A percentile compares a stretch with the other conserved stretches of the same genome.
These are phyloP conservation scores for Pachyrhynchus sulphureomaculatus DNA, from an alignment of 1,140 invertebrate species.

Conservation along the genomic window DNA sequence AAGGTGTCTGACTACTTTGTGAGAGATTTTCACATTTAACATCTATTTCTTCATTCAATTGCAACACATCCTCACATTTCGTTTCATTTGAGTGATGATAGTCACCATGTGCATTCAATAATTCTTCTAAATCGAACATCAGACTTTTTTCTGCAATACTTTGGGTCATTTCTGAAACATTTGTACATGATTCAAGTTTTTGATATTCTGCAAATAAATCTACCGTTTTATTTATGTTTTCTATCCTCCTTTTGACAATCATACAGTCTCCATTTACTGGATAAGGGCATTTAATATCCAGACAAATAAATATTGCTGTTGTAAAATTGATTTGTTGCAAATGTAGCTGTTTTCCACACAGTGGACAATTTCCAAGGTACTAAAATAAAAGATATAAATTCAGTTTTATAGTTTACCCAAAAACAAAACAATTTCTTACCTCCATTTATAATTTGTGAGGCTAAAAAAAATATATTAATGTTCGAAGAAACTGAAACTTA, in stretches of 20 bases:
- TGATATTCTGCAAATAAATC: background rate
- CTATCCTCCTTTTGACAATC: slow-evolving; percentile 28
- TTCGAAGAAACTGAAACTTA: too few relatives aligned
- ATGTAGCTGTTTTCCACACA: slow-evolving; percentile 29
- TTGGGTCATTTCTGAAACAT: background rate
- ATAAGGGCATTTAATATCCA: slow-evolving; percentile 36
- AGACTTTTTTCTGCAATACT: background rate
- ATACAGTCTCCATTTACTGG: slow-evolving; percentile 32
- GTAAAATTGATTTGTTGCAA: slow-evolving; percentile 38
- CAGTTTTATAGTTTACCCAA: background rate
- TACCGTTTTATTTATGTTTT: slow-evolving; percentile 31
- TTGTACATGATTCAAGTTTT: background rate
- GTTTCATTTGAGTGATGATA: background rate
- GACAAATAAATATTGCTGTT: slow-evolving; percentile 34
- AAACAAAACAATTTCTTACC: background rate
- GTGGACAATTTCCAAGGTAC: slow-evolving; percentile 22
- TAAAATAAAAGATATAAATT: background rate
- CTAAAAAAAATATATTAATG: too few relatives aligned
- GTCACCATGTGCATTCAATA: background rate
- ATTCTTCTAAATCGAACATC: background rate
- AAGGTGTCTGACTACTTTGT: background rate
- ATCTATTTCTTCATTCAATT: too few relatives aligned
- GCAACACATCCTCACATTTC: too few relatives aligned
- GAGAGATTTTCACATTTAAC: background rate
- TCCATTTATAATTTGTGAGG: background rate